Conservation (phyloP, 1,140 invertebrate genomes). For the Calephelis nemesis region DNA sequence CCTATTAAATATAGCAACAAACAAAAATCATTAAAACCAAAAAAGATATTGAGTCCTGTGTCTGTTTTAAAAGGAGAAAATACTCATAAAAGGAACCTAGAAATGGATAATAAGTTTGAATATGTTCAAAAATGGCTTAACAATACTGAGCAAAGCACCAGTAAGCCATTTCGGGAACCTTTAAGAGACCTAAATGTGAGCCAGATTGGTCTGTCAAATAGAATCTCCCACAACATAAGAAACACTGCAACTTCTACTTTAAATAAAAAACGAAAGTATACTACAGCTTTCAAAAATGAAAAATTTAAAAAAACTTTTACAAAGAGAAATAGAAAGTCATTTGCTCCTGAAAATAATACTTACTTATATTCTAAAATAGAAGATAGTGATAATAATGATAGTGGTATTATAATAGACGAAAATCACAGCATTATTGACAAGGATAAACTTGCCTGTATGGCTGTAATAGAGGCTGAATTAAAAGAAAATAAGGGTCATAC, state of each 20-base stretch:
- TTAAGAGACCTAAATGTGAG: constrained; percentile 55
- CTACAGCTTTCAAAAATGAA: constrained; percentile 21
- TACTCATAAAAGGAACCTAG: constrained; percentile 30
- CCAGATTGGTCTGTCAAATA: constrained; percentile 30
- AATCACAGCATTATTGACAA: constrained; percentile 53
- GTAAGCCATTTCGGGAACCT: constrained; percentile 42
- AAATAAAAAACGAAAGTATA: constrained; percentile 33
- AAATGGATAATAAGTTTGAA: constrained; percentile 52
- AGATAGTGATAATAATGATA: constrained; percentile 49
- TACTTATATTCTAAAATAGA: constrained; percentile 2
- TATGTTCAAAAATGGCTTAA: constrained; percentile 61
- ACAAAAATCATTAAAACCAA: constrained; percentile 48
- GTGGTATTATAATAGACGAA: constrained; percentile 55
- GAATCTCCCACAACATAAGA: neutral
- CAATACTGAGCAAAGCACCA: constrained; percentile 37
- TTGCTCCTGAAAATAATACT: constrained; percentile 17
- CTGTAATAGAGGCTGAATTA: constrained; percentile 47
- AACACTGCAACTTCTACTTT: constrained; percentile 16
- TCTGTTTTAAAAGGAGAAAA: constrained; percentile 44
- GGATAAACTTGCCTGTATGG: constrained; percentile 51
- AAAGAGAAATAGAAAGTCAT: neutral
- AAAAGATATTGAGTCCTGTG: constrained; percentile 43
- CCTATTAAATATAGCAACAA: constrained; percentile 61
- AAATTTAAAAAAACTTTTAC: constrained; percentile 23
- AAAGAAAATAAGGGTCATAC: neutral